Percentiles rank a stretch among this genome's conserved stretches.
These are phyloP conservation scores for Priapulus caudatus DNA, from an alignment of 2,888 invertebrate species.

Conservation along the genomic window DNA sequence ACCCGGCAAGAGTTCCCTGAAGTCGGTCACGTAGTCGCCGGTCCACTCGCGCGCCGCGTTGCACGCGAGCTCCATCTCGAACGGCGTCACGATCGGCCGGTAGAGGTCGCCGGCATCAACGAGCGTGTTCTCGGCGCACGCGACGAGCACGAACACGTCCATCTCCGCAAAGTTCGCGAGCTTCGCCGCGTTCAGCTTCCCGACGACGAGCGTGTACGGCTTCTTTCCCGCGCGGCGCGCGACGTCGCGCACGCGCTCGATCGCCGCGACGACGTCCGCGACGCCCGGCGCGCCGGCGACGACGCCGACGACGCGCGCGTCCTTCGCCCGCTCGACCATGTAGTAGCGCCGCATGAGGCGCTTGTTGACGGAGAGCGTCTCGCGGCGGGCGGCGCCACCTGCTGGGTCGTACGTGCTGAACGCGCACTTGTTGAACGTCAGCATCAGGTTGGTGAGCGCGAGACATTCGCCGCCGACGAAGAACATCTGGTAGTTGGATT, in stretches of 20 bases:
- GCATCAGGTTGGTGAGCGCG: constrained; percentile 49
- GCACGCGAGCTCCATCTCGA: constrained; percentile 67
- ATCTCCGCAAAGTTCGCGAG: constrained; percentile 89
- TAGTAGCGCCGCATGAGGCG: constrained; percentile 67
- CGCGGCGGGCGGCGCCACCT: constrained; percentile 24
- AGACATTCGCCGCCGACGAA: constrained; percentile 54
- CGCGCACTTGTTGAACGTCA: constrained; percentile 35
- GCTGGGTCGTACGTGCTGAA: constrained; percentile 38
- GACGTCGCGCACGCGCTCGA: constrained; percentile 30
- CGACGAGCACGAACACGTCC: constrained; percentile 78
- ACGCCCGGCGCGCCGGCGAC: constrained; percentile 82
- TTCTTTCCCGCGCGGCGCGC: constrained; percentile 57
- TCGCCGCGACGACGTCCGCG: constrained; percentile 44
- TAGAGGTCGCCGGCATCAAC: constrained; percentile 72
- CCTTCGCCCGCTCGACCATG: constrained; percentile 78
- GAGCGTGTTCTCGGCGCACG: constrained; percentile 74
- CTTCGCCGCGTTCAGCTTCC: constrained; percentile 86
- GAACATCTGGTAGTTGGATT: constrained; percentile 47
- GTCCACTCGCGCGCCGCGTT: constrained; percentile 44
- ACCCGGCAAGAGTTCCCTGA: constrained; percentile 57
- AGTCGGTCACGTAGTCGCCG: constrained; percentile 56
- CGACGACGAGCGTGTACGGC: constrained; percentile 79
- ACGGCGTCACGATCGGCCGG: constrained; percentile 78
- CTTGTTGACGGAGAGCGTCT: constrained; percentile 37
- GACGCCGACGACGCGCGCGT: constrained; percentile 72